phyloP scores from a whole-genome alignment of 2,797 vertebrate genomes.

The Macroramphosus scolopax region DNA sequence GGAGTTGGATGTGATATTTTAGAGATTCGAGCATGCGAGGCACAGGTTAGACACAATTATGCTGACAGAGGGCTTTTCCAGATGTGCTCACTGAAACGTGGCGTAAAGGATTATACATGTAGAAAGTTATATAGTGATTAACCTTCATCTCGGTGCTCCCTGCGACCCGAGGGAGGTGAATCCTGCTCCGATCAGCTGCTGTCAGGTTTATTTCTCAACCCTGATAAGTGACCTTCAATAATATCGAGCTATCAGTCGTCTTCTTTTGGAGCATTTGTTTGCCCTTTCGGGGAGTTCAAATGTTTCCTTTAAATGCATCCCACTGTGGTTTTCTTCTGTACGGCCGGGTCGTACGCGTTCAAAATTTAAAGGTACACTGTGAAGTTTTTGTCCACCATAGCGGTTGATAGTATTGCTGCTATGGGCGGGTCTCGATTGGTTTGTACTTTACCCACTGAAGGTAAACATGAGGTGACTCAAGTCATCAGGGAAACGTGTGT shows the following conservation, averaged over 20 bases:
- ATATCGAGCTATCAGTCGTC: conserved; percentile 35
- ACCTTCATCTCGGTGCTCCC: conserved; percentile 69
- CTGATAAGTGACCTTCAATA: conserved; percentile 69
- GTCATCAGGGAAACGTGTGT: too few species aligned
- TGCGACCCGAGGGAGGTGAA: conserved; percentile 55
- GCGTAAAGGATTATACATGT: conserved; percentile 71
- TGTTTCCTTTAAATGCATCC: conserved; percentile 46
- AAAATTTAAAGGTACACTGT: conserved; percentile 6
- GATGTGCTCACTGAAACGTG: conserved; percentile 63
- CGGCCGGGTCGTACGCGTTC: not conserved
- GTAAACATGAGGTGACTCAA: too few species aligned
- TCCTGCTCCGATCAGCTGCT: conserved; percentile 51
- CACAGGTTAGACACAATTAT: conserved; percentile 75
- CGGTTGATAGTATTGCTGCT: too few species aligned
- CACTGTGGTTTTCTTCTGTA: conserved; percentile 21
- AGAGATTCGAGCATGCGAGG: conserved; percentile 67
- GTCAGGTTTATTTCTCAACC: conserved; percentile 41
- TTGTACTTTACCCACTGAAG: not conserved
- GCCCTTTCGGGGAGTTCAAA: conserved; percentile 48
- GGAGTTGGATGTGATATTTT: conserved; percentile 77
- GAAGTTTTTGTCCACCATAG: conserved; percentile 10
- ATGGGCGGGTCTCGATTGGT: too few species aligned
- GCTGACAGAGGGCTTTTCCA: conserved; percentile 69
- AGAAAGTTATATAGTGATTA: conserved; percentile 75
- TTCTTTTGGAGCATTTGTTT: conserved; percentile 55